Conservation (phyloP, 2,113 vertebrate species). For the Rhegmatorhina hoffmannsi region DNA sequence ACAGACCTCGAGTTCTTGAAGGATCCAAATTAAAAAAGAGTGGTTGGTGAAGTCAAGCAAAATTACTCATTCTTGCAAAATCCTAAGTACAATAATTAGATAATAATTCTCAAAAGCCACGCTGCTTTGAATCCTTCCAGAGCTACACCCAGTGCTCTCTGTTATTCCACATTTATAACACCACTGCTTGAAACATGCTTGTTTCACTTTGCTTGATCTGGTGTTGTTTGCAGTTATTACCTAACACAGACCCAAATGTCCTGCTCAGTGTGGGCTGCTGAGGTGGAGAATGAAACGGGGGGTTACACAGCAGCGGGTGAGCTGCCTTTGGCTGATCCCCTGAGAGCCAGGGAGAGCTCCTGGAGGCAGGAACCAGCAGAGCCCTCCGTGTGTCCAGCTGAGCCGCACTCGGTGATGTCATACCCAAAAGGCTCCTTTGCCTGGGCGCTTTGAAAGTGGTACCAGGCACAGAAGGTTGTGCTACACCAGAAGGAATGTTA, state of each 20-base stretch:
- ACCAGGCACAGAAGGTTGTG: conserved; percentile 31
- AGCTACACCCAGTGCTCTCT: neutral
- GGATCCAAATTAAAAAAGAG: neutral
- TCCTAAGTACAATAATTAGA: neutral
- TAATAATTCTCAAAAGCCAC: neutral
- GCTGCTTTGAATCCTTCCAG: neutral
- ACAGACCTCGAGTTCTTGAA: neutral
- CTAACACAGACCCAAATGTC: neutral
- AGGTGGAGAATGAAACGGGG: neutral
- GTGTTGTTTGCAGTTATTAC: neutral
- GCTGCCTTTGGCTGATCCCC: neutral
- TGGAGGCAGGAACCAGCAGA: neutral
- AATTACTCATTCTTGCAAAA: conserved; percentile 13
- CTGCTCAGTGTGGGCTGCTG: neutral
- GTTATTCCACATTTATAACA: neutral
- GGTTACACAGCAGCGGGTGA: neutral
- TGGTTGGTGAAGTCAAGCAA: neutral
- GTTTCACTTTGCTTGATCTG: neutral
- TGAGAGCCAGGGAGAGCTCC: neutral
- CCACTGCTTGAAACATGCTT: neutral
- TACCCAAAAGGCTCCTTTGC: neutral
- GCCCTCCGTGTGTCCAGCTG: neutral
- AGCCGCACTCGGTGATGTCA: conserved; percentile 22
- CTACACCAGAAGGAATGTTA: conserved; percentile 44
- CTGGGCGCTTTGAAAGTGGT: neutral